phyloP scores from a whole-genome alignment of 2,888 invertebrate species.

The Portevinia maculata region DNA sequence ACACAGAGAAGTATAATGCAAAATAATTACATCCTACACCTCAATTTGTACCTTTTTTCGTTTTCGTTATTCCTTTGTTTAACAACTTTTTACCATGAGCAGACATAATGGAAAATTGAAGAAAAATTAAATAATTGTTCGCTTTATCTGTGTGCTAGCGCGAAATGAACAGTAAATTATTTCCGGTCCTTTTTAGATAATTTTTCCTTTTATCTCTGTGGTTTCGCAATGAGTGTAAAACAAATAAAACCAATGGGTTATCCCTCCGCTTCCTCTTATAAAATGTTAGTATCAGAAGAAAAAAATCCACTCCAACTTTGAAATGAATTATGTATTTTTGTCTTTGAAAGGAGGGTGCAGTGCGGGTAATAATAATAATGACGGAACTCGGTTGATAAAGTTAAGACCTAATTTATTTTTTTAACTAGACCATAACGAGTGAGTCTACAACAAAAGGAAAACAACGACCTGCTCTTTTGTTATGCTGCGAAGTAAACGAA shows the following conservation, averaged over 20 bases:
- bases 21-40: conserved; percentile 51
- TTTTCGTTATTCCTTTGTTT: conserved; percentile 1
- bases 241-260: conserved; percentile 10
- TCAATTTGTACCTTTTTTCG: conserved; percentile 35
- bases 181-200: conserved; percentile 33
- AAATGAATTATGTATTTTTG: not conserved
- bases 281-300: not conserved
- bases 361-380: too few relatives aligned
- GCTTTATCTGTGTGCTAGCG: conserved; percentile 17
- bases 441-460: not conserved
- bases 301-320: not conserved
- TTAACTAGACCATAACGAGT: not conserved
- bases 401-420: not conserved
- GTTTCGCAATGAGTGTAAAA: not conserved
- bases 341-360: not conserved
- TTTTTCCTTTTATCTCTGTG: conserved; percentile 1
- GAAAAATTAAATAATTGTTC: conserved; percentile 47
- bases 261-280: not conserved
- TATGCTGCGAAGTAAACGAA: conserved; percentile 22
- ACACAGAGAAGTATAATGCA: conserved; percentile 37
- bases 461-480: not conserved
- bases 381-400: not conserved
- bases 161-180: conserved; percentile 41
- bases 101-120: conserved; percentile 41
- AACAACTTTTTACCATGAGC: not conserved